phyloP scores from a whole-genome alignment of 2,888 invertebrate genomes.

The Cinara cedri region DNA sequence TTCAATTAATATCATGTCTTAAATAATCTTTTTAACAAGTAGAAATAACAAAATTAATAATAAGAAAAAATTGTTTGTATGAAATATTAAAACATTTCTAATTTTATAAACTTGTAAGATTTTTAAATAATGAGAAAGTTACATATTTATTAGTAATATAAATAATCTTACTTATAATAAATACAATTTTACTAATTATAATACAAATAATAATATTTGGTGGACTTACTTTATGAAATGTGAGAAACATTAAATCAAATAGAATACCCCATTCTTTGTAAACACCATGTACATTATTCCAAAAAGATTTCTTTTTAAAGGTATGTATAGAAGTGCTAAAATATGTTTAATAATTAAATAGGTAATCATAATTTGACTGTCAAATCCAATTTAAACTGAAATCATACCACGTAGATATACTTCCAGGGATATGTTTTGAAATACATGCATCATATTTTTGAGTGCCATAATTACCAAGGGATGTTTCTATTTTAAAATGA shows the following conservation, averaged over 20 bases:
- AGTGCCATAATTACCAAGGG: conserved; percentile 31
- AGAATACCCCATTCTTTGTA: conserved; percentile 42
- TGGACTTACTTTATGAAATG: conserved; percentile 18
- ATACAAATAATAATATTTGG: background rate
- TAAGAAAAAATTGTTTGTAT: too few species aligned
- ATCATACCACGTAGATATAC: conserved; percentile 28
- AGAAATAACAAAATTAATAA: too few species aligned
- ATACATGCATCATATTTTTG: conserved; percentile 26
- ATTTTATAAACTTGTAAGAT: too few species aligned
- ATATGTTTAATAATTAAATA: background rate
- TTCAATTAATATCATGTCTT: too few species aligned
- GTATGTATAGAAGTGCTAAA: conserved; percentile 29
- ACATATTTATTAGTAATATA: background rate
- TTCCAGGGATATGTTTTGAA: conserved; percentile 45
- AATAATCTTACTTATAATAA: background rate
- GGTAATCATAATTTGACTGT: background rate
- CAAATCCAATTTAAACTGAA: background rate
- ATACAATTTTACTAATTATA: background rate
- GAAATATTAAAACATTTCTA: too few species aligned
- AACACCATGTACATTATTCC: conserved; percentile 41
- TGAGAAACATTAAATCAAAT: conserved; percentile 33
- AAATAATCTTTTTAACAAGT: too few species aligned
- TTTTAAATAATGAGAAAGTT: too few species aligned
- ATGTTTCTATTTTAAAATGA: conserved; percentile 47
- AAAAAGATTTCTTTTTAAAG: conserved; percentile 42